Conservation (phyloP, 2,888 invertebrate species). For the Hipparchia semele region DNA sequence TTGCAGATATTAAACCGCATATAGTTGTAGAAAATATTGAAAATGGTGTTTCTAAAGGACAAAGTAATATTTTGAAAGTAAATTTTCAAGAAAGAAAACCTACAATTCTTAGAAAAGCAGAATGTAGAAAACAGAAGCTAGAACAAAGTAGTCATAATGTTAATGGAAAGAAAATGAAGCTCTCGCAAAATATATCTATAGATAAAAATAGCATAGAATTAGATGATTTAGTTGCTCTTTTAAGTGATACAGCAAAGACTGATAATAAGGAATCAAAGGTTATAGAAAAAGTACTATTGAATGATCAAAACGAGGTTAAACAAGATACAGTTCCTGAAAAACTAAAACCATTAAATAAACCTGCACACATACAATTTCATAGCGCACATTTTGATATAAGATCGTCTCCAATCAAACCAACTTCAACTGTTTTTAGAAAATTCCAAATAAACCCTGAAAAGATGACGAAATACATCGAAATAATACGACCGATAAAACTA, state of each 20-base stretch:
- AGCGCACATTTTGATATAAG: constrained; percentile 76
- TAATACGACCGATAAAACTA: constrained; percentile 60
- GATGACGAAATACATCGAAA: constrained; percentile 64
- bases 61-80: constrained; percentile 21
- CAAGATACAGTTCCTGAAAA: constrained; percentile 33
- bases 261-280: constrained; percentile 35
- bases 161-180: constrained; percentile 34
- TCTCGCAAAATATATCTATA: constrained; percentile 26
- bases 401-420: constrained; percentile 74
- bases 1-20: constrained; percentile 38
- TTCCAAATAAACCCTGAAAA: constrained; percentile 73
- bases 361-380: constrained; percentile 64
- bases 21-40: constrained; percentile 41
- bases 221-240: constrained; percentile 55
- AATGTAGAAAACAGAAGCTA: constrained; percentile 36
- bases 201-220: constrained; percentile 52
- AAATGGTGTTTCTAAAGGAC: background rate
- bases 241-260: constrained; percentile 40
- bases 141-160: constrained; percentile 24
- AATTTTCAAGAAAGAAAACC: constrained; percentile 26
- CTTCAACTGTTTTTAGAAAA: constrained; percentile 68
- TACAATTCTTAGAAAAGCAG: constrained; percentile 31
- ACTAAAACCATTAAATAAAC: constrained; percentile 39
- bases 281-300: constrained; percentile 28
- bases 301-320: constrained; percentile 30